Base-by-base conservation (phyloP, 2,113 vertebrate species). In the Chloebia gouldiae region DNA sequence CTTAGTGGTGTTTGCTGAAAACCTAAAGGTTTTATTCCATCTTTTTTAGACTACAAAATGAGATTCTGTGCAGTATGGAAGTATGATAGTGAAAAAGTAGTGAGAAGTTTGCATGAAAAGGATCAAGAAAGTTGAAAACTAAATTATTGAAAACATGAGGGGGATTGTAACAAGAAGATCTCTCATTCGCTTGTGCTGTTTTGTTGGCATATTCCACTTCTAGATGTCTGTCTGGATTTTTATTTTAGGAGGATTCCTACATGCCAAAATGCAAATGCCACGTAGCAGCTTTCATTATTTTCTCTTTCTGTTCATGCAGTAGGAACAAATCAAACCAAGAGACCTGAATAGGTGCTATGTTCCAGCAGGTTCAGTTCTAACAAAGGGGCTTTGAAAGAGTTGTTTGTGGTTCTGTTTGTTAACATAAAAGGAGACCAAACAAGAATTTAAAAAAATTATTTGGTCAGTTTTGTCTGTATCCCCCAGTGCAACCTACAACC, bases 161-260 rank as follows among this genome's bases (percentile, higher is more conserved):
- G 19, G 1, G 1, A 40, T 13, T 65, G 27, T 27, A 72, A 27
- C n/a, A 65, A 45, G 40, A 59, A 59, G 21, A 49, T 54, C 7
- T 72, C 37, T 79, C 21, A 20, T 44, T 82, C 9, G 13, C 13
- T 66, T 70, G 6, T 59, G 16, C 21, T 70, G 12, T 85, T 88
- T 63, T 33, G 17, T 86, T 83, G 51, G 20, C 14, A 40, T 69
- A 57, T 79, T 57, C 30, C 7, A 19, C 39, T 33, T 76, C 53
- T 70, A 65, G 42, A 50, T 63, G 13, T 66, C 73, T 86, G 27
- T 33, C 33, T 90, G 50, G 21, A 66, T 64, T 90, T 88, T 93
- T 80, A 40, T 77, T 93, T 86, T 59, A 47, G 49, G 63, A 72
- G 37, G 91, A 95, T 47, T 83, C 14, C 49, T 78, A 37, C 31